A percentile compares a stretch with the other conserved stretches of the same genome.
These are phyloP conservation scores for Triplophysa siluroides DNA, from an alignment of 2,113 vertebrate species.

Conservation along the genomic window DNA sequence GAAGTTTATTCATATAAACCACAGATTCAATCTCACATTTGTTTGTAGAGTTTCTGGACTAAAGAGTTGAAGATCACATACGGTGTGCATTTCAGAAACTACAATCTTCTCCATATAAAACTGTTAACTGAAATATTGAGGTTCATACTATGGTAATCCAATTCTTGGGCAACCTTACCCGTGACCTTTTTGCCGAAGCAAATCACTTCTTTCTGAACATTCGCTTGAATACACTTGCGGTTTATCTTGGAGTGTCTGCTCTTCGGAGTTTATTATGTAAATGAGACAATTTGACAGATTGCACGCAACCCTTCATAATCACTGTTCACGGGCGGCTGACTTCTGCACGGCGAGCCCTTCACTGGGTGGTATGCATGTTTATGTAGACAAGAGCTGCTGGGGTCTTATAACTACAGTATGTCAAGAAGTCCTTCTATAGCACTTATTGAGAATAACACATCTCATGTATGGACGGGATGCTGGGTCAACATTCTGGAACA, in stretches of 20 bases:
- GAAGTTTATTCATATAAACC: too few relatives aligned
- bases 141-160: constrained; percentile 2
- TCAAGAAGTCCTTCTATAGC: neutral
- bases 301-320: constrained; percentile 25
- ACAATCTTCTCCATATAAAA: too few relatives aligned
- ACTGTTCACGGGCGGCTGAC: constrained; percentile 25
- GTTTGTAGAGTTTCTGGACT: too few relatives aligned
- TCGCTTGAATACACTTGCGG: constrained; percentile 25
- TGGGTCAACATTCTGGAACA: neutral
- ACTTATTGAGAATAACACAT: neutral
- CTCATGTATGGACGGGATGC: neutral
- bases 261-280: constrained; percentile 38
- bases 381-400: neutral
- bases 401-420: neutral
- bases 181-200: neutral
- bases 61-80: too few relatives aligned
- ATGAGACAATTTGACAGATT: constrained; percentile 42
- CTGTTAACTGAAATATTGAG: neutral
- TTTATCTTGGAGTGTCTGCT: constrained; percentile 37
- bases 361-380: constrained; percentile 36
- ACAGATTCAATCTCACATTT: too few relatives aligned
- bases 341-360: constrained; percentile 53
- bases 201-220: constrained; percentile 32
- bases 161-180: constrained; percentile 15
- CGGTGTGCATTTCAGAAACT: too few relatives aligned